These are phyloP conservation scores for Cyanoramphus novaezelandiae DNA, from an alignment of 2,113 vertebrate genomes.

Conservation along the genomic window DNA sequence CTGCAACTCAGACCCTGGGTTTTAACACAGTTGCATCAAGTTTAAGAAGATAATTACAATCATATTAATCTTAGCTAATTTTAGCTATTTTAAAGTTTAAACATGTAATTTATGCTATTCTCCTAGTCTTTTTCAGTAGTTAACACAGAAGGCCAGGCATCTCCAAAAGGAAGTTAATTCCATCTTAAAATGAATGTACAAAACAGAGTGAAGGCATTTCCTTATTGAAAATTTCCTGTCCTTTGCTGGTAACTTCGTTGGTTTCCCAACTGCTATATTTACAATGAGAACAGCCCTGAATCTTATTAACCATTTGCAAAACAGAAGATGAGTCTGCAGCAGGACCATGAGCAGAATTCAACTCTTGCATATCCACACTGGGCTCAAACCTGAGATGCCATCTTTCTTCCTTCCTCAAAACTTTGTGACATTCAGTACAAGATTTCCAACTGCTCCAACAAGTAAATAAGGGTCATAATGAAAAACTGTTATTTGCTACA, in stretches of 20 bases:
- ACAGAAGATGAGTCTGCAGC: neutral
- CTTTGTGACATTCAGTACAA: neutral
- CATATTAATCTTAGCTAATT: neutral
- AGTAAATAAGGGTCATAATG: neutral
- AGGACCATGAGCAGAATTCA: neutral
- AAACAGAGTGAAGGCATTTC: neutral
- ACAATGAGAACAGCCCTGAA: neutral
- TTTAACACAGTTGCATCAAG: neutral
- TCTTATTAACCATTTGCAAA: neutral
- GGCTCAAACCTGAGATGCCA: neutral
- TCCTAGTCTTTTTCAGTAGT: neutral
- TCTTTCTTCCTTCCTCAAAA: neutral
- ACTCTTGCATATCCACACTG: neutral
- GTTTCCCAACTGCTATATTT: neutral
- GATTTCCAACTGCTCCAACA: neutral
- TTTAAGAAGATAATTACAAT: neutral
- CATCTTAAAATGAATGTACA: neutral
- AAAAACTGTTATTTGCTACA: neutral
- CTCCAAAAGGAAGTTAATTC: neutral
- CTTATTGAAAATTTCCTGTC: neutral
- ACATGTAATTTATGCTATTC: neutral
- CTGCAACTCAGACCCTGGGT: neutral
- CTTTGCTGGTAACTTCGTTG: neutral
- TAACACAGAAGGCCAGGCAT: neutral
- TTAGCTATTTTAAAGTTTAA: neutral